Percentiles rank a stretch among this genome's conserved stretches.
phyloP scores from a whole-genome alignment of 1,140 invertebrate genomes.

The Oppia nitens region DNA sequence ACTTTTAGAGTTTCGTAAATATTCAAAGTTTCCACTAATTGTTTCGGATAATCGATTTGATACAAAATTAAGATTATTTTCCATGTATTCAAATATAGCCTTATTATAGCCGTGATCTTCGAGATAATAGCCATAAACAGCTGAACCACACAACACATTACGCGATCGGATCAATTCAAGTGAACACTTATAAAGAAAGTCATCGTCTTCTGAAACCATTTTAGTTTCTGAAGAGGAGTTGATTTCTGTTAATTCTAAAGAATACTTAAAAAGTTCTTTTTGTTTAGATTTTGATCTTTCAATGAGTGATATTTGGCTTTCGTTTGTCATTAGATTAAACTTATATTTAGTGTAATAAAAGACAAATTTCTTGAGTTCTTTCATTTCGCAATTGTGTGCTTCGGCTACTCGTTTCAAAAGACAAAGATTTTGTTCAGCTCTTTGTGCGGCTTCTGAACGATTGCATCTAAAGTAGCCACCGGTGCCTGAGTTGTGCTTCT shows the following conservation, averaged over 20 bases:
- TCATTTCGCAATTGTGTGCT: slow-evolving; percentile 38
- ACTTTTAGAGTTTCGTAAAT: slow-evolving; percentile 41
- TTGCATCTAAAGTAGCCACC: slow-evolving; percentile 57
- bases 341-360: slow-evolving; percentile 37
- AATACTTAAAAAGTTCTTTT: background rate
- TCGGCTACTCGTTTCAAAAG: slow-evolving; percentile 39
- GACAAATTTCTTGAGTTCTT: slow-evolving; percentile 37
- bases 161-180: slow-evolving; percentile 44
- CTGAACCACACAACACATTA: slow-evolving; percentile 44
- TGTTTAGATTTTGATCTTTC: background rate
- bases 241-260: background rate
- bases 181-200: slow-evolving; percentile 46
- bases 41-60: slow-evolving; percentile 45
- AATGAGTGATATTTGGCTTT: background rate
- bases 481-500: slow-evolving; percentile 49
- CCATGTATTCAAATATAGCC: slow-evolving; percentile 50
- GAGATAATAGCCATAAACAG: slow-evolving; percentile 48
- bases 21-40: slow-evolving; percentile 40
- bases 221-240: background rate
- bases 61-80: background rate
- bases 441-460: slow-evolving; percentile 45
- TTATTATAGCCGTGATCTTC: slow-evolving; percentile 45
- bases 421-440: slow-evolving; percentile 27
- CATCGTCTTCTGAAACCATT: background rate
- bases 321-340: background rate